Evolutionary conservation across 2,797 vertebrate genomes (phyloP), one percentile per base, ranked within the genome.

Genomic region (Phylloscopus collybita): DNA sequence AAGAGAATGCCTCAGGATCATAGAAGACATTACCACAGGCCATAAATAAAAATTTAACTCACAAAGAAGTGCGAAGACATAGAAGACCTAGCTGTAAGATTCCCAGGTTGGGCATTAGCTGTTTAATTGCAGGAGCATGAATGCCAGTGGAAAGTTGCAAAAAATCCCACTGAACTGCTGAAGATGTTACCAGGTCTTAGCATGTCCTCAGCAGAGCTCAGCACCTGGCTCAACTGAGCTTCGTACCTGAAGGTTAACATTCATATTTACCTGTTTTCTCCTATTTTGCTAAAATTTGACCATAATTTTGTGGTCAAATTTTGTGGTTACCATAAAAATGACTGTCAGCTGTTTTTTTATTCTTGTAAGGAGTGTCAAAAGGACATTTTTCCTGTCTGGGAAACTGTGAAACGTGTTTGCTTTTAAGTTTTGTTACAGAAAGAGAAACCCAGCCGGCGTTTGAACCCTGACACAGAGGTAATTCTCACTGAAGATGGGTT

Each of bases 401-500:
- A 90, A 89, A 76, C 45, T 61, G 70, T 44, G 54, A 92, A 91
- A 69, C 13, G 1, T 5, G 1, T 87, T 93, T 91, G 38, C 36
- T 91, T 95, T 93, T 82, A 93, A 82, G 81, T 57, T 73, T 92
- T 73, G 17, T 76, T 80, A 64, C 61, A 76, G 81, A 83, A 86
- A 76, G 13, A 92, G 23, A 92, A 93, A 89, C 29, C 30, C 57
- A 78, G 29, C 3, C 1, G 3, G 27, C 88, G 64, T 89, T 78
- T 93, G 86, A 92, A 91, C 75, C 61, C 57, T 78, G 81, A 74
- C 90, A 78, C 1, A 76, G 53, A 92, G 60, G 42, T 65, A 95
- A 90, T 94, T 96, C 66, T 91, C 81, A 92, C 75, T 75, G 85
- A 92, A 92, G 72, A 86, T 45, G 49, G 66, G 30, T 51, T 86